Evolutionary conservation across 2,888 invertebrate genomes (phyloP).

Genomic region (Notodonta ziczac): DNA sequence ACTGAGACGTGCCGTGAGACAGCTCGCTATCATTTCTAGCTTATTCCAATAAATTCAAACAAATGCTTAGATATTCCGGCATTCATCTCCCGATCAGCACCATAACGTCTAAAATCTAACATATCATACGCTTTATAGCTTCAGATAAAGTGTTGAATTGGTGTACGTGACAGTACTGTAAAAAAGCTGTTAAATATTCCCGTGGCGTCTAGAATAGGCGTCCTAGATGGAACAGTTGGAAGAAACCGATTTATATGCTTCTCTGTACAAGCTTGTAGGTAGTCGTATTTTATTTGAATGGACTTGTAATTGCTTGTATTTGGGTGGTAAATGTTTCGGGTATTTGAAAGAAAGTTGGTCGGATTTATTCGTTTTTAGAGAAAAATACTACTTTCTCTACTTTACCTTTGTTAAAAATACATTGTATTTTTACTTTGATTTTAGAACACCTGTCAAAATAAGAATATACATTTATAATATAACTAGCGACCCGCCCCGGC

Average conservation of each 20-base stretch:
- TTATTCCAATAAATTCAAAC: not conserved
- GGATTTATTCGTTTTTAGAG: too few relatives aligned
- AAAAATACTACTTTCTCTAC: too few relatives aligned
- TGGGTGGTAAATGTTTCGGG: not conserved
- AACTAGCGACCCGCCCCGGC: too few relatives aligned
- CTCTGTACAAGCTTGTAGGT: slow-evolving; percentile 26
- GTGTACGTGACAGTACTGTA: slow-evolving; percentile 33
- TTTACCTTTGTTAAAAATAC: too few relatives aligned
- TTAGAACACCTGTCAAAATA: too few relatives aligned
- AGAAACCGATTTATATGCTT: slow-evolving; percentile 31
- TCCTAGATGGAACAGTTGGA: slow-evolving; percentile 29
- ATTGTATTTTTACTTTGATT: too few relatives aligned
- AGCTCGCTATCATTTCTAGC: too few relatives aligned
- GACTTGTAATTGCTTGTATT: slow-evolving; percentile 14
- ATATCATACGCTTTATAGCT: slow-evolving; percentile 38
- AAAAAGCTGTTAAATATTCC: slow-evolving; percentile 27
- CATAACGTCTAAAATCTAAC: slow-evolving; percentile 19
- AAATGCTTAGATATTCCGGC: not conserved
- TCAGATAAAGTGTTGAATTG: slow-evolving; percentile 46
- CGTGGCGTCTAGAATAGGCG: slow-evolving; percentile 29
- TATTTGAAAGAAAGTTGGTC: not conserved
- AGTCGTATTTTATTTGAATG: slow-evolving; percentile 32
- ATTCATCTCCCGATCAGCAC: not conserved
- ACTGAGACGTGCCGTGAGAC: too few relatives aligned
- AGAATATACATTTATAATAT: too few relatives aligned